phyloP scores from a whole-genome alignment of 2,797 vertebrate genomes.

The Peromyscus attwateri region DNA sequence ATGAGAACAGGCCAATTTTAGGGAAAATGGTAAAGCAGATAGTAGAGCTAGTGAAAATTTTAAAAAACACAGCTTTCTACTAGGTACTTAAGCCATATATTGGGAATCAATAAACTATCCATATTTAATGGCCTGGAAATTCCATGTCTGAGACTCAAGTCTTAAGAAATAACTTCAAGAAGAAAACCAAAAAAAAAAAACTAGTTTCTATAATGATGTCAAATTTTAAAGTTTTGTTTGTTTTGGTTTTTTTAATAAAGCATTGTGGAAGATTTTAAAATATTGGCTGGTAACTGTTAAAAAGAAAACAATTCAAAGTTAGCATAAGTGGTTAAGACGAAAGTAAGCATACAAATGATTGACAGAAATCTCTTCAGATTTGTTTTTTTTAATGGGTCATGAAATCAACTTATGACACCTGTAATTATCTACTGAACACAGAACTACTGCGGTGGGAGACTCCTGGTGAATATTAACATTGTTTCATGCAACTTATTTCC shows the following conservation, averaged over 20 bases:
- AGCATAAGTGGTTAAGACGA: background rate
- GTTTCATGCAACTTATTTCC: constrained; percentile 42
- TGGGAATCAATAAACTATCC: background rate
- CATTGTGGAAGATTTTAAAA: constrained; percentile 47
- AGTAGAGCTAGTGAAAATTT: background rate
- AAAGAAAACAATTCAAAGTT: background rate
- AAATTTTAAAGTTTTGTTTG: background rate
- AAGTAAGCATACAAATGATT: background rate
- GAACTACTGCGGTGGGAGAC: background rate
- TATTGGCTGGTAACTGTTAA: background rate
- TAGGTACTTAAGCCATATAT: background rate
- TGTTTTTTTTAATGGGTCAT: constrained; percentile 2
- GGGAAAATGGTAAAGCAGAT: background rate
- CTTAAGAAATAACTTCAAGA: constrained; percentile 2
- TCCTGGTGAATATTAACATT: background rate
- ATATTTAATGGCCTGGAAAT: background rate
- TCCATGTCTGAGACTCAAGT: constrained; percentile 18
- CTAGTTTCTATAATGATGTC: background rate
- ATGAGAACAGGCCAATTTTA: background rate
- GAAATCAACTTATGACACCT: constrained; percentile 24
- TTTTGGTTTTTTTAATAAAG: background rate
- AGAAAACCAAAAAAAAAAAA: too few species aligned
- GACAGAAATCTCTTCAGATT: background rate
- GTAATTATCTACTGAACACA: constrained; percentile 6
- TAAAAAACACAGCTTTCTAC: constrained; percentile 22